Base-by-base conservation (phyloP, 2,113 vertebrate genomes). In the Theristicus caerulescens region DNA sequence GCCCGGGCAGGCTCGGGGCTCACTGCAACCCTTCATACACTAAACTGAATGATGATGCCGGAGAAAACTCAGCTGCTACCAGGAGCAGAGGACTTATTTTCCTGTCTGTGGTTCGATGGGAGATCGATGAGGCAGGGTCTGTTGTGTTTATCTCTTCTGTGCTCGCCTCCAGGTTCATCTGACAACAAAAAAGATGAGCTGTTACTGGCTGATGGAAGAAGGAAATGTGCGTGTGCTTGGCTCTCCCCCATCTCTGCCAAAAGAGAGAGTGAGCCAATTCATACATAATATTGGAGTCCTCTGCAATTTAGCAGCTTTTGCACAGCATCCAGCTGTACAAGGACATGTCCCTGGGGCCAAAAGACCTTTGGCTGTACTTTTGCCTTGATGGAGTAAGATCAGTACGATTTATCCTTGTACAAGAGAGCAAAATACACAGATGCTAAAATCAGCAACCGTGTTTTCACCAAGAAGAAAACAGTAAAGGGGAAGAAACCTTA, bases 1-100 rank as follows among this genome's bases (percentile, higher is more conserved):
- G 82, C 52, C n/a, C 0, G 0, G 84, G 27, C 79, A 29, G 26
- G 78, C 55, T 13, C 3, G 4, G 72, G 69, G 65, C 82, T 73
- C 19, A 0, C 38, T 3, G 0, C 59, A 16, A 20, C 47, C n/a
- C 46, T 16, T 10, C 6, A 1, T 40, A 1, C 10, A 0, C 59
- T 25, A 4, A 10, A 4, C 58, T 6, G 72, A 3, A 4, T 0
- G 55, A 13, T 65, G 65, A 14, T 4, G 88, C 59, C 32, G 86
- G 55, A 8, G 79, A 51, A 69, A 77, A 57, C 49, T 18, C 69
- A 2, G 73, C 54, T 26, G 19, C 82, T 22, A 0, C 32, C 65
- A 27, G 40, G 31, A 34, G 74, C 81, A 9, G 5, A 69, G 70
- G 32, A n/a, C 62, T 61, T 27, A 0, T 22, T 90, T 64, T 51